phyloP scores from a whole-genome alignment of 2,797 vertebrate genomes.

The Diceros bicornis region DNA sequence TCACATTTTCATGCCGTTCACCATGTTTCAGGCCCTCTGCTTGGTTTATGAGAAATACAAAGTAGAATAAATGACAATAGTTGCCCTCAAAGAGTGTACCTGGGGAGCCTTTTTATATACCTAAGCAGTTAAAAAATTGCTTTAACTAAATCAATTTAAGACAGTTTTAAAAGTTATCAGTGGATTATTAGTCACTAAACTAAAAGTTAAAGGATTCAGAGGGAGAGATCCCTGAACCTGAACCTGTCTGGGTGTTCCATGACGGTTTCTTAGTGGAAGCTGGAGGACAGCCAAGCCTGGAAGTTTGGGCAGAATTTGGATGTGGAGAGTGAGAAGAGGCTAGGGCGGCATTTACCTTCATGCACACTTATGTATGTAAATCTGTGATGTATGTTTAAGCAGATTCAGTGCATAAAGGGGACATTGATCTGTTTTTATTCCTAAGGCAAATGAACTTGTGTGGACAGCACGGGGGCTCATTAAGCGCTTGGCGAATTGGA shows the following conservation, averaged over 20 bases:
- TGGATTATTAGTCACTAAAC: neutral
- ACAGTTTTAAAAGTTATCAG: neutral
- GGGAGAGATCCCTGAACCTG: neutral
- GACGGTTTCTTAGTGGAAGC: neutral
- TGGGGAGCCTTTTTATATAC: neutral
- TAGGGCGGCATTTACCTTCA: neutral
- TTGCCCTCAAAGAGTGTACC: neutral
- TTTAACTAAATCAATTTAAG: neutral
- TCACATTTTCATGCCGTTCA: neutral
- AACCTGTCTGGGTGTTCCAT: neutral
- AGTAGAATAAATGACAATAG: neutral
- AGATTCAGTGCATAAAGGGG: slow-evolving; percentile 58
- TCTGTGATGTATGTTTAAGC: slow-evolving; percentile 48
- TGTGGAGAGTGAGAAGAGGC: neutral
- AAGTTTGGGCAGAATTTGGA: neutral
- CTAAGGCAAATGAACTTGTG: slow-evolving; percentile 79
- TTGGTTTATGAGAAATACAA: slow-evolving; percentile 2
- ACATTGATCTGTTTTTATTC: slow-evolving; percentile 79
- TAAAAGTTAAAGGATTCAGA: slow-evolving; percentile 9
- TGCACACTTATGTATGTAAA: neutral
- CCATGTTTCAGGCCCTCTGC: neutral
- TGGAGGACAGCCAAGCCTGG: neutral
- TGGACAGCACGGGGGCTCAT: slow-evolving; percentile 62
- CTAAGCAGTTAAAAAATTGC: neutral
- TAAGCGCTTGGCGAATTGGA: slow-evolving; percentile 70